Percentiles rank a stretch among this genome's conserved stretches.
These are phyloP conservation scores for Copidosoma floridanum DNA, from an alignment of 1,140 invertebrate species.

Conservation along the genomic window DNA sequence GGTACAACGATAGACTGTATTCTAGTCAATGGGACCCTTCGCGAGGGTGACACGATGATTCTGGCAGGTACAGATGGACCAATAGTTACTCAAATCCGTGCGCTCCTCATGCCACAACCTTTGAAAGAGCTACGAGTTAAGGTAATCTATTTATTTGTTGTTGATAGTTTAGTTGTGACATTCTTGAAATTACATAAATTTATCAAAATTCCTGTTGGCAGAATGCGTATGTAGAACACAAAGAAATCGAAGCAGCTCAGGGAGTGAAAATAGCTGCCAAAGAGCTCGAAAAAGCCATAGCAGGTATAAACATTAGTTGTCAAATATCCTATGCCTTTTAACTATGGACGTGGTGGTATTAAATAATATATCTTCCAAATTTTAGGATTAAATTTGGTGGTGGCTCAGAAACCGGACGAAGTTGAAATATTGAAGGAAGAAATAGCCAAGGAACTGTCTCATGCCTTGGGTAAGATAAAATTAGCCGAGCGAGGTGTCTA, in stretches of 20 bases:
- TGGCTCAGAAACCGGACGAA: conserved; percentile 92
- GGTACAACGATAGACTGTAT: conserved; percentile 99
- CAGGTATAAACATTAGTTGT: conserved; percentile 58
- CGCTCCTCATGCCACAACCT: conserved; percentile 95
- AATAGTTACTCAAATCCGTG: conserved; percentile 95
- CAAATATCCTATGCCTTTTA: no score
- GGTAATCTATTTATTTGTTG: conserved; percentile 56
- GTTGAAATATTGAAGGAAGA: conserved; percentile 79
- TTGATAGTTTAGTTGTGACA: conserved; percentile 10
- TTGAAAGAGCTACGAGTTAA: conserved; percentile 97
- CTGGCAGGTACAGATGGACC: conserved; percentile 97
- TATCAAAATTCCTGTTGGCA: no score
- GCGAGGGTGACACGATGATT: conserved; percentile 92
- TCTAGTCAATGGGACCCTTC: conserved; percentile 91
- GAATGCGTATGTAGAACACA: conserved; percentile 95
- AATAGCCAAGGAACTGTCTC: conserved; percentile 77
- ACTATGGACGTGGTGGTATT: not conserved
- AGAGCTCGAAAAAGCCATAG: conserved; percentile 96
- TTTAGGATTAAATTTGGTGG: conserved; percentile 75
- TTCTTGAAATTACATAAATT: conserved; percentile 1
- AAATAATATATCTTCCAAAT: not conserved
- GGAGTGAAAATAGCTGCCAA: conserved; percentile 98
- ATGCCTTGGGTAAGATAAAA: conserved; percentile 89
- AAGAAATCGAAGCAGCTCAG: conserved; percentile 93
- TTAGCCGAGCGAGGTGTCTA: conserved; percentile 91